Percentiles rank a stretch among this genome's conserved stretches.
These are phyloP conservation scores for Amia ocellicauda DNA, from an alignment of 2,113 vertebrate genomes.

Conservation along the genomic window DNA sequence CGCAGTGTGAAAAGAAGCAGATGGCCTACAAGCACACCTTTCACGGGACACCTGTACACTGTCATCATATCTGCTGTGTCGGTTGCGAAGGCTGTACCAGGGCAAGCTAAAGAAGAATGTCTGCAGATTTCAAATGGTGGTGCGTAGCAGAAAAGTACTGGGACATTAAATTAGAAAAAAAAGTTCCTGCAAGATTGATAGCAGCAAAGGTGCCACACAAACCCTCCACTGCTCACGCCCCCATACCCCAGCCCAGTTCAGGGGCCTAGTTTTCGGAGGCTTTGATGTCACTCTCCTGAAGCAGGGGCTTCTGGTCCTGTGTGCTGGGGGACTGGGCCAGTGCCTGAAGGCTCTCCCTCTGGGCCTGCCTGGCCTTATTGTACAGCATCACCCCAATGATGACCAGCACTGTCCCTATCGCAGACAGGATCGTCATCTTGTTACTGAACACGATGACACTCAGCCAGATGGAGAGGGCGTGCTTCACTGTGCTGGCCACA, in stretches of 20 bases:
- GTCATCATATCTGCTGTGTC: no score
- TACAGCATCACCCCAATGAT: slow-evolving; percentile 84
- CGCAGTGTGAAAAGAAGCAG: no score
- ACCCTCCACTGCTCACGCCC: neutral
- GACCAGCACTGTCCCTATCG: slow-evolving; percentile 77
- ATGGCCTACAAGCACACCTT: no score
- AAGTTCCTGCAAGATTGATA: neutral
- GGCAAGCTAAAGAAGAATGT: no score
- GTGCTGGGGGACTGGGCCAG: slow-evolving; percentile 49
- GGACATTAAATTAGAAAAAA: neutral
- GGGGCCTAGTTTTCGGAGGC: slow-evolving; percentile 18
- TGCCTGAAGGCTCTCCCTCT: slow-evolving; percentile 68
- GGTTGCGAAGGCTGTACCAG: no score
- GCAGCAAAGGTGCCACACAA: neutral
- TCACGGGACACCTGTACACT: no score
- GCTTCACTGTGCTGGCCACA: slow-evolving; percentile 94
- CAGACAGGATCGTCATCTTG: slow-evolving; percentile 80
- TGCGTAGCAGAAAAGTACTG: no score
- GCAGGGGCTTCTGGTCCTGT: slow-evolving; percentile 46
- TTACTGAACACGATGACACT: slow-evolving; percentile 94
- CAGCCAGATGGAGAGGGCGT: slow-evolving; percentile 92
- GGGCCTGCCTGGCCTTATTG: slow-evolving; percentile 83
- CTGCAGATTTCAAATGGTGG: neutral
- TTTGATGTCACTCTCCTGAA: slow-evolving; percentile 44
- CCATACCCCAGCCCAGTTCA: neutral